phyloP scores from a whole-genome alignment of 2,113 vertebrate genomes.

The Urocynchramus pylzowi region DNA sequence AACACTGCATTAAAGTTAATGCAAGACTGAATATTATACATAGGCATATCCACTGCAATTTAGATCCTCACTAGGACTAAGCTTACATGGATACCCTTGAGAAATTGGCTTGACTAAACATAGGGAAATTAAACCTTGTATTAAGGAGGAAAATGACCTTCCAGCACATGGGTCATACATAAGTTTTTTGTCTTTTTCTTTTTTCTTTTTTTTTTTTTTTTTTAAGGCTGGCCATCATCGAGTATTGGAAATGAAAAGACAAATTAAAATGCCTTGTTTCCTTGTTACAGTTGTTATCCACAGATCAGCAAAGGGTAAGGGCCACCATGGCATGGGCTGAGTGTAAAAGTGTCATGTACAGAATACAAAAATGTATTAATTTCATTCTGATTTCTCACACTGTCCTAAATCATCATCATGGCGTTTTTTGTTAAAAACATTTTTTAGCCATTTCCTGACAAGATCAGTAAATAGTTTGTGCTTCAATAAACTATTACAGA shows the following conservation, averaged over 20 bases:
- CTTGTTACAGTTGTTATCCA: neutral
- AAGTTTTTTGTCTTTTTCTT: neutral
- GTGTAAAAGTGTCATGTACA: neutral
- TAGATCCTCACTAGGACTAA: neutral
- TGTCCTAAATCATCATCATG: neutral
- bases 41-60: neutral
- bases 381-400: neutral
- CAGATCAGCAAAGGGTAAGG: neutral
- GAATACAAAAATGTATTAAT: neutral
- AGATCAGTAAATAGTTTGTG: neutral
- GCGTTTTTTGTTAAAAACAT: neutral
- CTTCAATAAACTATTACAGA: neutral
- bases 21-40: neutral
- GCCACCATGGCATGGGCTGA: neutral
- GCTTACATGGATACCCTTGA: neutral
- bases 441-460: neutral
- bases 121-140: neutral
- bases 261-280: neutral
- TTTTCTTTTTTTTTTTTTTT: no score
- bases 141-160: neutral
- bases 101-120: neutral
- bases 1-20: neutral
- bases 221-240: neutral
- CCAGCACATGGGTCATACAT: neutral
- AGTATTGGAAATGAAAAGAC: neutral